A percentile compares a stretch with the other conserved stretches of the same genome.
Conservation (phyloP, 2,113 vertebrate species). For the Neotoma lepida region DNA sequence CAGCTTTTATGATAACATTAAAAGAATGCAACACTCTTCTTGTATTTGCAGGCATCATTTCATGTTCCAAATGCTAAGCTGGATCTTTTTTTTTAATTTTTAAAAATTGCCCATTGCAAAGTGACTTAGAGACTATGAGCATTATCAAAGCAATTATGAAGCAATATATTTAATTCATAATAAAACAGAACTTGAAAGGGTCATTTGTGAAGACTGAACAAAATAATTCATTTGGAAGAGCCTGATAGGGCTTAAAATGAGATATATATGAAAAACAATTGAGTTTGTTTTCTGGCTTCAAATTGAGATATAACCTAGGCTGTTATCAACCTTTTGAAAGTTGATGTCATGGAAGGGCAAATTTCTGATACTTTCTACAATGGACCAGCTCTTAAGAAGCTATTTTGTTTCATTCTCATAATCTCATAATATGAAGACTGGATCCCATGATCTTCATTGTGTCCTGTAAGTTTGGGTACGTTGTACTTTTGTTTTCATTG, state of each 20-base stretch:
- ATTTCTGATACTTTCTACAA: constrained; percentile 16
- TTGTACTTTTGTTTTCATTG: no score
- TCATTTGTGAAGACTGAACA: constrained; percentile 4
- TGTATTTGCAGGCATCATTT: constrained; percentile 67
- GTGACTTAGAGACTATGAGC: constrained; percentile 26
- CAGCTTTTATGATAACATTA: constrained; percentile 71
- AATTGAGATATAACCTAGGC: neutral
- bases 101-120: constrained; percentile 46
- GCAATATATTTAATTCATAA: constrained; percentile 55
- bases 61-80: constrained; percentile 63
- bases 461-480: no score
- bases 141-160: constrained; percentile 60
- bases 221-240: constrained; percentile 17
- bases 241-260: neutral
- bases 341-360: neutral
- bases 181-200: neutral
- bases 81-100: constrained; percentile 54
- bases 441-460: neutral
- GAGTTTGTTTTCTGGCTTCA: neutral
- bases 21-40: constrained; percentile 52
- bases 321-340: constrained; percentile 4
- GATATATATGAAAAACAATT: neutral
- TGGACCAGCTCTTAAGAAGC: neutral
- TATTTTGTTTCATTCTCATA: constrained; percentile 26
- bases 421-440: neutral